Evolutionary conservation across 37 sponge, comb jelly and placozoan genomes (phyloP).

Genomic region (Chondrilla cf. caribensis): DNA sequence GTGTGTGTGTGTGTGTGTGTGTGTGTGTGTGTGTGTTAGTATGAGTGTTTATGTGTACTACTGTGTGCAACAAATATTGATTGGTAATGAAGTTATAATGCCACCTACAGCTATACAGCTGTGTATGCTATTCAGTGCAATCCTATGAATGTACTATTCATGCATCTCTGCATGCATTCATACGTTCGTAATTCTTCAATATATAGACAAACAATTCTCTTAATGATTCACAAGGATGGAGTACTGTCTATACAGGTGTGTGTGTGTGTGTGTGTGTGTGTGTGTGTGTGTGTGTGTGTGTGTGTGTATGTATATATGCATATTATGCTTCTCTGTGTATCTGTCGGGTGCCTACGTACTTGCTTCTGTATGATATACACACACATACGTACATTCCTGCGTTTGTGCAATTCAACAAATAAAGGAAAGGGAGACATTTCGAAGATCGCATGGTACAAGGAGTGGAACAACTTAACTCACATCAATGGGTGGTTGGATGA

Average conservation of each 20-base stretch:
- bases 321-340: too few relatives aligned
- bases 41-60: too few relatives aligned
- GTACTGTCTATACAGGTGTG: slow-evolving; percentile 24
- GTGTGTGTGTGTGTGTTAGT: slow-evolving; percentile 15
- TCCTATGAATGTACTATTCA: neutral
- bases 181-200: too few relatives aligned
- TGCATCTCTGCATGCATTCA: neutral
- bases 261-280: slow-evolving; percentile 8
- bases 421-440: slow-evolving; percentile 44
- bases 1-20: slow-evolving; percentile 8
- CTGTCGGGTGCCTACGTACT: too few relatives aligned
- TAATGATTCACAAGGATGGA: slow-evolving; percentile 21
- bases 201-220: neutral
- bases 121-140: too few relatives aligned
- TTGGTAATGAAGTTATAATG: too few relatives aligned
- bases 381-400: neutral
- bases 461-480: slow-evolving; percentile 54
- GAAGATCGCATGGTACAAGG: slow-evolving; percentile 41
- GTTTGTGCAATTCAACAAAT: neutral
- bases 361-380: too few relatives aligned
- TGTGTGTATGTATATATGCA: neutral
- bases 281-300: neutral
- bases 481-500: slow-evolving; percentile 52
- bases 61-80: neutral
- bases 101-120: too few relatives aligned